These are phyloP conservation scores for Hapalemur alaotrensis DNA, from an alignment of 2,797 vertebrate species.

Conservation along the genomic window DNA sequence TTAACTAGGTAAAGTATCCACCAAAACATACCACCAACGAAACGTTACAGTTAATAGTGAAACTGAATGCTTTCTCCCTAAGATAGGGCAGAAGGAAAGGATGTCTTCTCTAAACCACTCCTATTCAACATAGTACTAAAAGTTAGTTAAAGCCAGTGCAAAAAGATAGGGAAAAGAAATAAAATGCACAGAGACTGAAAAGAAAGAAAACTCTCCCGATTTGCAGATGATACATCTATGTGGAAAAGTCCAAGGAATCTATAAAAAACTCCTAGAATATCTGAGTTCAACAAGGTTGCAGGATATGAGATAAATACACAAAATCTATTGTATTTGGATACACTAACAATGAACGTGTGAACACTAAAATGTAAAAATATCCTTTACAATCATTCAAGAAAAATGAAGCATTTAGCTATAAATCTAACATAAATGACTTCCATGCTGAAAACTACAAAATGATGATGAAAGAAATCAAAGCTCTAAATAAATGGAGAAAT, in stretches of 20 bases:
- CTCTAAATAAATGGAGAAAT: neutral
- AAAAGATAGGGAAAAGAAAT: neutral
- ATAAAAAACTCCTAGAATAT: neutral
- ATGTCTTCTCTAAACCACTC: neutral
- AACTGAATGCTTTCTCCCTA: neutral
- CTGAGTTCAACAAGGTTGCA: neutral
- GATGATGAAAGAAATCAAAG: constrained; percentile 1
- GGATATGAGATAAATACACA: neutral
- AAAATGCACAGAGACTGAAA: neutral
- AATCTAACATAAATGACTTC: neutral
- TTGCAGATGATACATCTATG: neutral
- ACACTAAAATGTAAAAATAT: neutral
- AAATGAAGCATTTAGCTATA: neutral
- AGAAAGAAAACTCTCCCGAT: neutral
- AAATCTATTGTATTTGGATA: neutral
- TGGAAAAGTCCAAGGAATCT: neutral
- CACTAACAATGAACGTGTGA: neutral
- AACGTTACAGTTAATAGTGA: neutral
- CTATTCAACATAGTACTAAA: neutral
- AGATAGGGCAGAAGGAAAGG: neutral
- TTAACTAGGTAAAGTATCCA: neutral
- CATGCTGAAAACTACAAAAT: constrained; percentile 21
- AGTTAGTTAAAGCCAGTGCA: neutral
- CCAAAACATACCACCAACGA: neutral
- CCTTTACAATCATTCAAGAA: neutral